Evolutionary conservation across 2,888 invertebrate genomes (phyloP).

Genomic region (Drosophila nr. perissopoda): DNA sequence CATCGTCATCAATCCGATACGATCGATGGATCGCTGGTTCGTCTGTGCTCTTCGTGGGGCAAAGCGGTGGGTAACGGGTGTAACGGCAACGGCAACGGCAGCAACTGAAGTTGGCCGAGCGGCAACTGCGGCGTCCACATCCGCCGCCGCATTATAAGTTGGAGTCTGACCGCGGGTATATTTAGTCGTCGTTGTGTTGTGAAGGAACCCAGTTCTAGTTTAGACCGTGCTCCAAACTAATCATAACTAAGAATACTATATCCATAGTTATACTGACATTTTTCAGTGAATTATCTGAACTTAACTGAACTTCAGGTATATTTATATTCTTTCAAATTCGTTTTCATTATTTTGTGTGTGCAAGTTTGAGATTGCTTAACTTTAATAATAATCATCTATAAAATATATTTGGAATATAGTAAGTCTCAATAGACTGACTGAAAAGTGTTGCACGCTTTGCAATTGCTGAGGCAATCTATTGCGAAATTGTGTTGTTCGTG

Average conservation of each 20-base stretch:
- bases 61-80: slow-evolving; percentile 1
- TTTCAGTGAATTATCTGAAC: not conserved
- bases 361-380: too few relatives aligned
- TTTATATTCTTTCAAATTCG: too few relatives aligned
- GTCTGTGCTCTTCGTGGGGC: not conserved
- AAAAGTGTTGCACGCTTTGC: not conserved
- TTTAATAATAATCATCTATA: too few relatives aligned
- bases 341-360: too few relatives aligned
- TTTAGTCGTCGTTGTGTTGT: slow-evolving; percentile 62
- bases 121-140: slow-evolving; percentile 6
- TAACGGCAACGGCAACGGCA: not conserved
- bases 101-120: slow-evolving; percentile 5
- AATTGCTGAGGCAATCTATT: not conserved
- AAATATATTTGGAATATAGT: too few relatives aligned
- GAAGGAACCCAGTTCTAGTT: slow-evolving; percentile 53
- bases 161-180: slow-evolving; percentile 68
- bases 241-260: not conserved
- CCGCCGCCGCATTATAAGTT: slow-evolving; percentile 57
- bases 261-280: not conserved
- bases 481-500: not conserved
- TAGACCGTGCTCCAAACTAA: not conserved
- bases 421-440: too few relatives aligned
- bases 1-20: slow-evolving; percentile 24
- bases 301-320: slow-evolving; percentile 7
- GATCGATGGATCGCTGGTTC: slow-evolving; percentile 22